A percentile compares a stretch with the other conserved stretches of the same genome.
Evolutionary conservation across 2,113 vertebrate species (phyloP).

Genomic region (Muntiacus muntjak): DNA sequence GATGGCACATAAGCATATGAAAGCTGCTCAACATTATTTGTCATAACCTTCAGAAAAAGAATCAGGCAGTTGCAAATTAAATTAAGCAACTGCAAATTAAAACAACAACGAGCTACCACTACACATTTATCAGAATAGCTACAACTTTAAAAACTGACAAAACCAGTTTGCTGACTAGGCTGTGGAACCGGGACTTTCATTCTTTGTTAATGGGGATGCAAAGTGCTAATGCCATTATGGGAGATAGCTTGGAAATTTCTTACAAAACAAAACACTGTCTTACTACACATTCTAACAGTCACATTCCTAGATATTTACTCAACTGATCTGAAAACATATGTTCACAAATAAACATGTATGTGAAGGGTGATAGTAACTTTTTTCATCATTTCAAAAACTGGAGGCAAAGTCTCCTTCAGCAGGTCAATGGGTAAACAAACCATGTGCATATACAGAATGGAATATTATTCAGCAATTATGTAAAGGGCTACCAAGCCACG

Average conservation of each 20-base stretch:
- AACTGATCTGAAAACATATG: background rate
- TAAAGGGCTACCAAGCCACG: background rate
- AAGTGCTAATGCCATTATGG: background rate
- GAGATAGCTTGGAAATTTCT: background rate
- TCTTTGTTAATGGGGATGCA: background rate
- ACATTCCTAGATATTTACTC: background rate
- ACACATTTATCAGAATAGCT: background rate
- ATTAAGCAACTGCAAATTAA: background rate
- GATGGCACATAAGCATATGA: background rate
- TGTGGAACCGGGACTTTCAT: background rate
- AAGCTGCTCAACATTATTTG: background rate
- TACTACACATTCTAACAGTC: background rate
- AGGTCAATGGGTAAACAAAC: background rate
- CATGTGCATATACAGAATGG: background rate
- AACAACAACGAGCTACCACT: background rate
- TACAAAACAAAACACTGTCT: background rate
- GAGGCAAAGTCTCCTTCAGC: background rate
- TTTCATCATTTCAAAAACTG: background rate
- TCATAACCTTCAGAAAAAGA: background rate
- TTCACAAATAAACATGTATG: background rate
- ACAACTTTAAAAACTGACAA: background rate
- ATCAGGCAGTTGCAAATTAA: background rate
- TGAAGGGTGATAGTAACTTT: background rate
- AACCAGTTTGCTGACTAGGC: background rate
- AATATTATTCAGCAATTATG: background rate